Percentiles rank a stretch among this genome's conserved stretches.
These are phyloP conservation scores for Eudasyphora cyanicolor DNA, from an alignment of 2,888 invertebrate genomes.

Conservation along the genomic window DNA sequence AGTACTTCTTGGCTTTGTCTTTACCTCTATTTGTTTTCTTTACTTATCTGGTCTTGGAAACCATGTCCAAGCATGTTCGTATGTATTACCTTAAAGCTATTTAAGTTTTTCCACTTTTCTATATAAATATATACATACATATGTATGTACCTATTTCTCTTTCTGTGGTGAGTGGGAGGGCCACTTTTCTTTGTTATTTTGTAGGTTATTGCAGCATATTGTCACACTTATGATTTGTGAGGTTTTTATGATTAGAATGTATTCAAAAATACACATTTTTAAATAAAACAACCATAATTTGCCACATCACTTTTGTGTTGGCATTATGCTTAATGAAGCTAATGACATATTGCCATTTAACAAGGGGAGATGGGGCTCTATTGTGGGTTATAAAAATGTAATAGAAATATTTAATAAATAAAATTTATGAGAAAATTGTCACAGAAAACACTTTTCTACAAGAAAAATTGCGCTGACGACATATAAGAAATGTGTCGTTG, in stretches of 20 bases:
- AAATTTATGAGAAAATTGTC: no score
- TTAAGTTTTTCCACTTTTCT: not conserved
- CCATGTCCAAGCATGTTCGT: not conserved
- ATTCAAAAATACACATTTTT: not conserved
- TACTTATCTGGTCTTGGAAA: not conserved
- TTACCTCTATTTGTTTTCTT: not conserved
- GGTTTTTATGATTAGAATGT: not conserved
- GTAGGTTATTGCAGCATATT: not conserved
- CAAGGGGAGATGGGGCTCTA: not conserved
- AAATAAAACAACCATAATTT: constrained; percentile 1
- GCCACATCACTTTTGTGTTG: not conserved
- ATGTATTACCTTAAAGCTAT: not conserved
- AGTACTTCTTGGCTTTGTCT: no score
- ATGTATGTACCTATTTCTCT: not conserved
- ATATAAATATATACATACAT: not conserved
- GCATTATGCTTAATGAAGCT: not conserved
- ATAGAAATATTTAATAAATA: not conserved
- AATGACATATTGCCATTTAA: constrained; percentile 6
- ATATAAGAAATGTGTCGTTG: no score
- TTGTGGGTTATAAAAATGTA: not conserved
- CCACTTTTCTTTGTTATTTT: not conserved
- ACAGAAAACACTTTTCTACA: no score
- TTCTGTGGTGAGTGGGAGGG: not conserved
- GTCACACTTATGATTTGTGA: not conserved
- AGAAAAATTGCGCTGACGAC: no score